Evolutionary conservation across 2,113 vertebrate species (phyloP).

Genomic region (Muntiacus reevesi): DNA sequence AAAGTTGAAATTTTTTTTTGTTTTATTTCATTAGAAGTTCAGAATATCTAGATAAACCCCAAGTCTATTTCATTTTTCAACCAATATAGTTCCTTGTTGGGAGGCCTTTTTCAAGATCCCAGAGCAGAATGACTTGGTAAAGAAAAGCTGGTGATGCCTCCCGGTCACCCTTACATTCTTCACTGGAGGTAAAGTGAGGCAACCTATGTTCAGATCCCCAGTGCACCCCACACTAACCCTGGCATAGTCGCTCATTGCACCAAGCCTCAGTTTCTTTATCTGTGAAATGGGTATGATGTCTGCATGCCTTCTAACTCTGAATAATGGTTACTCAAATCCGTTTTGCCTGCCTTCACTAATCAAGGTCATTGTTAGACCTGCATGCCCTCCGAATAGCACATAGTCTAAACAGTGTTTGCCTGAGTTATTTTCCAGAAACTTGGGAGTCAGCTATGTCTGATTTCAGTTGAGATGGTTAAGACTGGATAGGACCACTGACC

Average conservation of each 20-base stretch:
- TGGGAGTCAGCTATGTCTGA: background rate
- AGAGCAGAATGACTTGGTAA: background rate
- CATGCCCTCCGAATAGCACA: background rate
- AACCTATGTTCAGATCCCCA: background rate
- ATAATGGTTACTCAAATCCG: background rate
- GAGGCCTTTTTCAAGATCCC: background rate
- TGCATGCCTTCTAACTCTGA: background rate
- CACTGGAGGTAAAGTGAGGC: background rate
- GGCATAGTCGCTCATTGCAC: no score
- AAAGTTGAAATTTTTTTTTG: background rate
- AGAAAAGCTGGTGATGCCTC: background rate
- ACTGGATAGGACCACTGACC: background rate
- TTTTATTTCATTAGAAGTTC: background rate
- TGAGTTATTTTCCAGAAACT: background rate
- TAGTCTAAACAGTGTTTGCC: background rate
- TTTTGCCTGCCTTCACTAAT: background rate
- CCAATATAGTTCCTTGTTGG: background rate
- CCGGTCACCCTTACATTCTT: background rate
- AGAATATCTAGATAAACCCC: background rate
- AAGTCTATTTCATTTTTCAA: background rate
- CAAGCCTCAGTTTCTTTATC: background rate
- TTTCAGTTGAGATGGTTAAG: background rate
- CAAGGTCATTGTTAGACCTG: background rate
- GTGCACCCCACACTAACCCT: background rate
- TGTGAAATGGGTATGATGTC: background rate